A percentile compares a stretch with the other conserved stretches of the same genome.
These are phyloP conservation scores for Phrynosoma blainvillii DNA, from an alignment of 2,113 vertebrate species.

Conservation along the genomic window DNA sequence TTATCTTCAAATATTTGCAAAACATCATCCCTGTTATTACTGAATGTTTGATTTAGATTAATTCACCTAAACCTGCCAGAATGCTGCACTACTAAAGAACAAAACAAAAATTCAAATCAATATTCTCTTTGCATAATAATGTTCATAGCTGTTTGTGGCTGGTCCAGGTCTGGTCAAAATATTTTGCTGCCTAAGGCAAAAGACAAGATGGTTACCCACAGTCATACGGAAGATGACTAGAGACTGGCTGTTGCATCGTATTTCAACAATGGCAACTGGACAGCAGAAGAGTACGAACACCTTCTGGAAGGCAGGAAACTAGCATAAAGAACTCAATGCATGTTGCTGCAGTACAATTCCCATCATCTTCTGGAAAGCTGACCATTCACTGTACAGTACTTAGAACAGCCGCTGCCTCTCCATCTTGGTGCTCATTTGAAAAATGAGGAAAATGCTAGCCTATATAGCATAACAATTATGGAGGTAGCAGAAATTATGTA, in stretches of 20 bases:
- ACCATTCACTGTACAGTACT: background rate
- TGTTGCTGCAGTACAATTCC: background rate
- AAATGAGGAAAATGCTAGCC: background rate
- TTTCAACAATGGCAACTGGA: background rate
- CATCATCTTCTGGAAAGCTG: background rate
- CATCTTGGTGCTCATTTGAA: background rate
- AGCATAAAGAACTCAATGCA: background rate
- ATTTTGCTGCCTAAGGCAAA: background rate
- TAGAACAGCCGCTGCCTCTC: background rate
- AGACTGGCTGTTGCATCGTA: background rate
- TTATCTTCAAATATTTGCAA: slow-evolving; percentile 1
- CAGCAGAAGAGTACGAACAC: no score
- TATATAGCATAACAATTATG: background rate
- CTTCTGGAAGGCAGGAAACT: background rate
- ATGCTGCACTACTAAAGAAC: background rate
- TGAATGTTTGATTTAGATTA: slow-evolving; percentile 1
- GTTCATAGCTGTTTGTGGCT: background rate
- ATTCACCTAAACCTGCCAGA: background rate
- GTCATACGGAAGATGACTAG: no score
- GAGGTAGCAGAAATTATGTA: background rate
- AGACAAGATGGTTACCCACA: background rate
- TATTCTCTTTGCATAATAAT: background rate
- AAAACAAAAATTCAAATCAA: background rate
- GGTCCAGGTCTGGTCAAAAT: background rate
- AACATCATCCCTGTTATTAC: background rate